A percentile compares a stretch with the other conserved stretches of the same genome.
These are phyloP conservation scores for Hemicordylus capensis DNA, from an alignment of 2,113 vertebrate genomes.

Conservation along the genomic window DNA sequence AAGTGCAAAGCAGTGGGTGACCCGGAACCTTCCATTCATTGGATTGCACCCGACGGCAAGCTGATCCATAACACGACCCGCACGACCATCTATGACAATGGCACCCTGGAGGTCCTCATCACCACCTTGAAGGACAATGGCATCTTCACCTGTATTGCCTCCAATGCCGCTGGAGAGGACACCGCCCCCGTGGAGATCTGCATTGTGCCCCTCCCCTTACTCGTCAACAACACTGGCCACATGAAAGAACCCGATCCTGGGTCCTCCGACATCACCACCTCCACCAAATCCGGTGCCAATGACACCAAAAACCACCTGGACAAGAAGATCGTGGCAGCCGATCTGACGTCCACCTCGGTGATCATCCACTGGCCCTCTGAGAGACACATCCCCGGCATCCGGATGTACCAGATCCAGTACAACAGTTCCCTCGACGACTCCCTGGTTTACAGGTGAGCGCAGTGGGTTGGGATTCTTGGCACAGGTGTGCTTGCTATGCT, in stretches of 20 bases:
- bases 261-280: slow-evolving; percentile 91
- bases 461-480: accelerated
- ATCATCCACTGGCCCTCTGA: slow-evolving; percentile 91
- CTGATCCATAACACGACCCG: slow-evolving; percentile 89
- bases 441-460: slow-evolving; percentile 89
- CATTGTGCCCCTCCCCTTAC: slow-evolving; percentile 87
- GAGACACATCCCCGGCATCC: slow-evolving; percentile 87
- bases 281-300: slow-evolving; percentile 85
- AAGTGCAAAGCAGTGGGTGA: slow-evolving; percentile 90
- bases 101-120: slow-evolving; percentile 91
- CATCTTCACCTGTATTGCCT: slow-evolving; percentile 91
- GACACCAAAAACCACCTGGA: slow-evolving; percentile 81
- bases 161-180: slow-evolving; percentile 90
- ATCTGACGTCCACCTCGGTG: slow-evolving; percentile 86
- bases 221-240: slow-evolving; percentile 84
- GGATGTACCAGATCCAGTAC: slow-evolving; percentile 96
- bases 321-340: slow-evolving; percentile 80
- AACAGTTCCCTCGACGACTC: slow-evolving; percentile 92
- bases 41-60: slow-evolving; percentile 89
- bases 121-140: slow-evolving; percentile 92
- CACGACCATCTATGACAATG: slow-evolving; percentile 84
- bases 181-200: slow-evolving; percentile 86
- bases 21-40: slow-evolving; percentile 89
- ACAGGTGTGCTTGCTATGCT: no score
- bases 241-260: slow-evolving; percentile 84